Conservation (phyloP, 2,113 vertebrate species). For the Eublepharis macularius region DNA sequence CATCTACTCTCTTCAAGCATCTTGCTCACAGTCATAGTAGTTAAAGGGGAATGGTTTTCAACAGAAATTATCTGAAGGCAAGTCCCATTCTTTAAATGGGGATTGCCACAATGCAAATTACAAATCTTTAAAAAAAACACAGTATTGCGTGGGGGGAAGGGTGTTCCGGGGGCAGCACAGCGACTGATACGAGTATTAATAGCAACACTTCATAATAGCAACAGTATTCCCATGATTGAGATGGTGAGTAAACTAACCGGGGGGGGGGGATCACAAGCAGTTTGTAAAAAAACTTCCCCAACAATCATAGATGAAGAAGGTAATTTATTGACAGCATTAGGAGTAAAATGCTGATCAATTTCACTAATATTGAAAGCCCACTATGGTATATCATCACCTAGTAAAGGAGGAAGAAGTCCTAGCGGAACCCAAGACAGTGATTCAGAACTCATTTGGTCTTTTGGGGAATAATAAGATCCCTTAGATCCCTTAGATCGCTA, state of each 20-base stretch:
- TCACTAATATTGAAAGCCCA: slow-evolving; percentile 13
- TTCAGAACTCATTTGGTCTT: slow-evolving; percentile 30
- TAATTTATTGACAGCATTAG: slow-evolving; percentile 4
- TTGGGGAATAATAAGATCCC: neutral
- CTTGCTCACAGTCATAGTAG: too few species aligned
- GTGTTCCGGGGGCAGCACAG: too few species aligned
- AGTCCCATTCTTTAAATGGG: too few species aligned
- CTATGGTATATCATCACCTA: neutral
- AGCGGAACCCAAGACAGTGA: slow-evolving; percentile 10
- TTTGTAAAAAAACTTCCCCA: neutral
- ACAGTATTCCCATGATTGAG: neutral
- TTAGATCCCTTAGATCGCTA: neutral
- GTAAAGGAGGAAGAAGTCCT: slow-evolving; percentile 7
- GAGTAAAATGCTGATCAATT: slow-evolving; percentile 44
- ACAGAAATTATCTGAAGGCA: too few species aligned
- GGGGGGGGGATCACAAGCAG: neutral
- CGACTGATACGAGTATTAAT: neutral
- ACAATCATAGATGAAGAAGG: slow-evolving; percentile 7
- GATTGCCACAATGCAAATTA: too few species aligned
- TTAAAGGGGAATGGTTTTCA: too few species aligned
- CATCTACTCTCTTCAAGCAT: too few species aligned
- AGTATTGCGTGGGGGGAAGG: too few species aligned
- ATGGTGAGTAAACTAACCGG: neutral
- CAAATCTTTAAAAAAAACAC: too few species aligned
- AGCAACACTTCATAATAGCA: neutral